A percentile compares a stretch with the other conserved stretches of the same genome.
Evolutionary conservation across 2,888 invertebrate genomes (phyloP).

Genomic region (Clanis bilineata): DNA sequence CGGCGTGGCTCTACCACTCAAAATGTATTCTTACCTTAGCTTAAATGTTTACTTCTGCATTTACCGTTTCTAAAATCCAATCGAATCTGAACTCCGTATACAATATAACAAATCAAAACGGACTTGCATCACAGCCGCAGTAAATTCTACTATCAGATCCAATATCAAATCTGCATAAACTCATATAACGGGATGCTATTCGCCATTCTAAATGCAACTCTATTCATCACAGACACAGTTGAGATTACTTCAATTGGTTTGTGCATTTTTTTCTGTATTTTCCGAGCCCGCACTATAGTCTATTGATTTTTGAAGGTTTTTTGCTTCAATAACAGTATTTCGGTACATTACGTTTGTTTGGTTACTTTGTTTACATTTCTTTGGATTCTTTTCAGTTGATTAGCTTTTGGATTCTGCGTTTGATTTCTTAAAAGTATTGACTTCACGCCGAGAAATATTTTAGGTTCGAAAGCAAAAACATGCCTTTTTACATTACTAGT

Average conservation of each 20-base stretch:
- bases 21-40: too few species aligned
- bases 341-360: neutral
- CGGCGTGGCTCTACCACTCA: too few species aligned
- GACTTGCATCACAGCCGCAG: slow-evolving; percentile 38
- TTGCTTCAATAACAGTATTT: neutral
- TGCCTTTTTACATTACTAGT: too few species aligned
- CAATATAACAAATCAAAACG: slow-evolving; percentile 29
- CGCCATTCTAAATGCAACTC: slow-evolving; percentile 4
- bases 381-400: too few species aligned
- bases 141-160: slow-evolving; percentile 60
- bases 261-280: neutral
- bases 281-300: neutral
- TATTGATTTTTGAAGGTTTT: slow-evolving; percentile 1
- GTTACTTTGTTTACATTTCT: neutral
- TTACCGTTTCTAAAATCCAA: neutral
- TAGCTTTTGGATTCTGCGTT: too few species aligned
- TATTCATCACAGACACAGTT: slow-evolving; percentile 10
- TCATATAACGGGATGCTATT: slow-evolving; percentile 26
- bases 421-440: too few species aligned
- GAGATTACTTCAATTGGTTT: neutral
- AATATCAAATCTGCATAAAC: slow-evolving; percentile 63
- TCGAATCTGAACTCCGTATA: neutral
- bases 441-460: too few species aligned
- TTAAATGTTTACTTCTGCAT: neutral
- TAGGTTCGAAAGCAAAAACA: too few species aligned